Evolutionary conservation across 2,797 vertebrate genomes (phyloP), one percentile per base, ranked within the genome.

Genomic region (Mareca strepera): DNA sequence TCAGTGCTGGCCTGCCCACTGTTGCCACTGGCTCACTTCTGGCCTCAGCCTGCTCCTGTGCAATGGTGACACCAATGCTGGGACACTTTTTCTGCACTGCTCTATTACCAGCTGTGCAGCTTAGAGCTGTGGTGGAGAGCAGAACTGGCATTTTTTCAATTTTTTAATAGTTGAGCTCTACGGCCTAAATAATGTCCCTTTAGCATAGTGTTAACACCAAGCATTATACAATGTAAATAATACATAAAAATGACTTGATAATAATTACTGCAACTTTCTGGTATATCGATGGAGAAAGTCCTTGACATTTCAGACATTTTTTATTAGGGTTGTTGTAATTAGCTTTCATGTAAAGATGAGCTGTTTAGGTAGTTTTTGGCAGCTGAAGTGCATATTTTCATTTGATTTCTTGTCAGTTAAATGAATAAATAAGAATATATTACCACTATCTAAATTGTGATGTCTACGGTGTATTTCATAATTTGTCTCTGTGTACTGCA

Each of bases 291-390:
- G 53, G 37, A 77, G 33, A 83, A 90, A 73, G 63, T 62, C 52
- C 46, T 93, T 90, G 73, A 83, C 74, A 88, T 84, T 87, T 85
- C 56, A 73, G 31, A 35, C 88, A 35, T 16, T 33, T 94, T 90
- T 75, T 73, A 66, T 66, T 76, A 59, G 66, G 16, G 17, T 68
- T 67, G 50, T 83, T 4, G 0, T 91, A 73, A 94, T 82, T 64
- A 73, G 37, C 66, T 92, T 92, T 67, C 52, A 5, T 52, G 37
- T 79, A 88, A 96, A 92, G 77, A 69, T 59, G 58, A 86, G 46
- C 62, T 86, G 20, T 37, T 91, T 58, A 86, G 50, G 44, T 76
- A 18, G 31, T 12, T 93, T 86, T 67, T 82, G 55, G 70, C 35
- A 59, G 55, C 56, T 59, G 33, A 76, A 72, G 75, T 82, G 43